Base-by-base conservation (phyloP, 1,140 invertebrate genomes). In the Drosophila baimaii region DNA sequence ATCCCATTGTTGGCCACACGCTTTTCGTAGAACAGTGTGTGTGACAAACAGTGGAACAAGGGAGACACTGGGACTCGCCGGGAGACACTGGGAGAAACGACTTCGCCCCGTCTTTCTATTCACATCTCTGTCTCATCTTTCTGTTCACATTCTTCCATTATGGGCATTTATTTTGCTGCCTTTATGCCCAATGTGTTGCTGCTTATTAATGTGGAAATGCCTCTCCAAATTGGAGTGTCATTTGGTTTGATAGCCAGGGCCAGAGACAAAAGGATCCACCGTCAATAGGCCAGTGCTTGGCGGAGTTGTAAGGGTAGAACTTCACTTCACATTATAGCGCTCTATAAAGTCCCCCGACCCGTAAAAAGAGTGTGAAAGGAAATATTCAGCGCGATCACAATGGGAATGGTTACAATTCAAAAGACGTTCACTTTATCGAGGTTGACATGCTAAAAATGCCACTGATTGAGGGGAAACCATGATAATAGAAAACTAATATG, bases 191-290 rank as follows among this genome's bases (percentile, higher is more conserved):
- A 68, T 86, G 76, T 86, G 79, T 78, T 82, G 75, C 59, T 83
- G 83, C 80, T 80, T 88, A 86, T 86, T 86, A 86, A 86, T 88
- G 84, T 86, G 83, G 84, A 86, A 86, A 86, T 86, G 83, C 83
- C 83, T 86, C 83, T 86, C 83, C 72, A 86, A 86, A 86, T 86
- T 86, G 83, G 83, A 86, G 83, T 86, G 83, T 88, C 83, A 86
- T 86, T 86, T 86, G 66, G 79, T 54, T 70, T 74, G 52, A 81
- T 70, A 63, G 64, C 44, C 58, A 27, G 25, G 49, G 47, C 46
- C 49, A 46, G 47, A 61, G 55, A 77, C 52, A 76, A 66, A 75
- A 57, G 65, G 73, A 58, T 68, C 61, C 71, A 74, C 59, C 58
- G 43, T 68, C 59, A 65, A 83, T 74, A 41, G 69, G 74, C 57